Percentiles rank a stretch among this genome's conserved stretches.
phyloP scores from a whole-genome alignment of 1,140 invertebrate genomes.

The Pseudachorutes palmiensis region DNA sequence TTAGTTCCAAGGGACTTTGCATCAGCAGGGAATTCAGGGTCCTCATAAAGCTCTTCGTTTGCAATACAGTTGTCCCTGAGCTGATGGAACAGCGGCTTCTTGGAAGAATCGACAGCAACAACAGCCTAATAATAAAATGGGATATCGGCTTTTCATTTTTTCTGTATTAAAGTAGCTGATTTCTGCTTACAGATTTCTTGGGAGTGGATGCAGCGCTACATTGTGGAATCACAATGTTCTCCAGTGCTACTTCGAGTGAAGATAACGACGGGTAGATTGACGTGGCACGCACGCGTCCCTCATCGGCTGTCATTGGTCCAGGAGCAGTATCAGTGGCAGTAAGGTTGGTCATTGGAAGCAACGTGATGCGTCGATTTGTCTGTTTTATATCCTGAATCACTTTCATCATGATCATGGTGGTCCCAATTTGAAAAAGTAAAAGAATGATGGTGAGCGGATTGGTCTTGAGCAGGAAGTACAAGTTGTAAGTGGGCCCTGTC shows the following conservation, averaged over 20 bases:
- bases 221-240: no score
- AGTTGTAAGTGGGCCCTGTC: not conserved
- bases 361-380: no score
- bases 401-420: not conserved
- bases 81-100: not conserved
- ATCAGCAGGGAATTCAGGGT: not conserved
- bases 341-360: not conserved
- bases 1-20: not conserved
- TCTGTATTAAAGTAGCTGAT: not conserved
- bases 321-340: no score
- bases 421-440: not conserved
- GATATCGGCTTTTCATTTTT: no score
- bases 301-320: no score
- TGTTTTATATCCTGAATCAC: not conserved
- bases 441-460: not conserved
- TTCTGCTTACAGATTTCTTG: no score
- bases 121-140: no score
- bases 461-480: not conserved
- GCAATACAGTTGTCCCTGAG: not conserved
- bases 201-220: no score
- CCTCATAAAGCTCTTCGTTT: not conserved
- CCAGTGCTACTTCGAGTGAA: no score
- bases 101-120: not conserved
- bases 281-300: no score
- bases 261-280: no score